These are phyloP conservation scores for Pentalonia nigronervosa DNA, from an alignment of 1,140 invertebrate genomes.

Conservation along the genomic window DNA sequence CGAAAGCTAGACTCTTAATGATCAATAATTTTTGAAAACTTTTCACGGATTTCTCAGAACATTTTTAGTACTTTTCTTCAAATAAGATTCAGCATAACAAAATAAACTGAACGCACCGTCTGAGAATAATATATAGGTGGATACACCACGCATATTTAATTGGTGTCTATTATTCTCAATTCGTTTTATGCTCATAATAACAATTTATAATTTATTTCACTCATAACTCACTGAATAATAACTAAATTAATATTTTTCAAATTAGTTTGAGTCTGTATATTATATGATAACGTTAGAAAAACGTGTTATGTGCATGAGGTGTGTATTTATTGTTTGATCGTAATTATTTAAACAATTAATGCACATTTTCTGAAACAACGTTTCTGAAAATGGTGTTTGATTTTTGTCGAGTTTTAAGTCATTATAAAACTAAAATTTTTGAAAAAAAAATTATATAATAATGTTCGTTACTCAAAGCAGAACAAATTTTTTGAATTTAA, in stretches of 20 bases:
- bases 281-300: not conserved
- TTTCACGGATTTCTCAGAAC: not conserved
- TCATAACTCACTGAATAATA: not conserved
- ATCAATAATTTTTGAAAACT: conserved; percentile 18
- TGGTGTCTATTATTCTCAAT: not conserved
- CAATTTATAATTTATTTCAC: not conserved
- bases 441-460: too few species aligned
- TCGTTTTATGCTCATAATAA: not conserved
- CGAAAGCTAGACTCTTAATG: not conserved
- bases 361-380: too few species aligned
- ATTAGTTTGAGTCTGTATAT: not conserved
- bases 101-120: not conserved
- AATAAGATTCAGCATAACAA: not conserved
- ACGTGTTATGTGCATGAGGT: not conserved
- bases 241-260: not conserved
- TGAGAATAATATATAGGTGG: not conserved
- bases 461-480: too few species aligned
- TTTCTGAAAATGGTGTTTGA: too few species aligned
- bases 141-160: not conserved
- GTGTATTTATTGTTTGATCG: too few species aligned
- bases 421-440: too few species aligned
- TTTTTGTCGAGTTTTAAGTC: too few species aligned
- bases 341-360: too few species aligned
- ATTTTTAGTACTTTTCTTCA: not conserved
- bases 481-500: too few species aligned